Conservation (phyloP, 1,140 invertebrate genomes). For the Trypoxylus dichotomus region DNA sequence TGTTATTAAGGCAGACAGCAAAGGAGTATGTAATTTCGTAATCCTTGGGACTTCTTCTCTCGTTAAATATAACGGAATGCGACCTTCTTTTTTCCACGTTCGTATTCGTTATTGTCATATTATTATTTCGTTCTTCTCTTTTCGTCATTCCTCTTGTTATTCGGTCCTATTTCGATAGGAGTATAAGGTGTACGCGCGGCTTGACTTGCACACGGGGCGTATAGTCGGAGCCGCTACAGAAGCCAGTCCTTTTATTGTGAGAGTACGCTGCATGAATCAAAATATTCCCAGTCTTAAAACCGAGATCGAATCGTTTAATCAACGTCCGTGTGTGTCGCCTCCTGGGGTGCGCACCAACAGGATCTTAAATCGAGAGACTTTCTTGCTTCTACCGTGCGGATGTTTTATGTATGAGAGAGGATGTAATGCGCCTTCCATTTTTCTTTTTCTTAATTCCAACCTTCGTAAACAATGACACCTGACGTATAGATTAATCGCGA, state of each 20-base stretch:
- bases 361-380: constrained; percentile 40
- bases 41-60: constrained; percentile 20
- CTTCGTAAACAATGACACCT: constrained; percentile 23
- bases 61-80: constrained; percentile 27
- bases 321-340: constrained; percentile 50
- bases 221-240: constrained; percentile 35
- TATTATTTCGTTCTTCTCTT: constrained; percentile 12
- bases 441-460: constrained; percentile 20
- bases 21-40: constrained; percentile 26
- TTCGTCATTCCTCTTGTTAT: neutral
- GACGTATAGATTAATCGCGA: constrained; percentile 19
- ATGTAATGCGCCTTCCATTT: constrained; percentile 21
- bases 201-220: neutral
- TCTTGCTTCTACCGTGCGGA: constrained; percentile 31
- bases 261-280: constrained; percentile 44
- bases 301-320: constrained; percentile 51
- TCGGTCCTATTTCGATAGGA: neutral
- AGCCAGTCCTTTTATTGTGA: constrained; percentile 43
- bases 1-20: constrained; percentile 25
- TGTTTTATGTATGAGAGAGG: constrained; percentile 37
- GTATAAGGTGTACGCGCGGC: neutral
- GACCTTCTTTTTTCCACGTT: constrained; percentile 3
- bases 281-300: constrained; percentile 45
- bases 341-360: constrained; percentile 47
- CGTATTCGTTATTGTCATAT: constrained; percentile 22